Evolutionary conservation across 1,140 invertebrate species (phyloP), one percentile per base, ranked within the genome.

Genomic region (Lepeophtheirus salmonis): DNA sequence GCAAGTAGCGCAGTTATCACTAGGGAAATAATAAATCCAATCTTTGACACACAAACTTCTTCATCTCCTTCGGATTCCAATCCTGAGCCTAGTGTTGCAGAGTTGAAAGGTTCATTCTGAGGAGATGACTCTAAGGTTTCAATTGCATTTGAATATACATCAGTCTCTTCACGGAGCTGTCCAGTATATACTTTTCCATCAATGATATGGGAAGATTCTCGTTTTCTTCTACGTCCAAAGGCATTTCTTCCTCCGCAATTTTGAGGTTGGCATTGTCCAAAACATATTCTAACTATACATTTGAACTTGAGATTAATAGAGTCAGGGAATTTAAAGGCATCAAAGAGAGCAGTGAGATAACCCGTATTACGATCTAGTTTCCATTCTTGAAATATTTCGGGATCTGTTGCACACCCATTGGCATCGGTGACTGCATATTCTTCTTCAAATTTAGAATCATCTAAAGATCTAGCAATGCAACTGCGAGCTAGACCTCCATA

Each of bases 271-370:
- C 89, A 94, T 72, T 82, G 84, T 70, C 88, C 87, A 68, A 94
- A 94, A 75, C 89, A 94, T 2, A 94, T 88, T 50, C 89, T 77
- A 68, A 94, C 89, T 69, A 91, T 92, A 70, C 89, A 94, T 71
- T 92, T 88, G 84, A 94, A 94, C 70, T 87, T 75, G 65, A 94
- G 88, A 68, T 89, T 91, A 67, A 91, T 89, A 67, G 86, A 89
- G 62, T 84, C 87, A 0, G 89, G 89, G 78, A 95, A 95, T 70
- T 95, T 94, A 70, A 95, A 95, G 2, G 89, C 89, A 69, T 90
- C 90, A 69, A 95, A 92, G 62, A 82, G 80, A 48, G 88, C 88
- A 67, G 84, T 74, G 18, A 94, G 71, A 12, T 84, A 80, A 68
- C 85, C 84, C 12, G 82, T 82, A 26, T 87, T 83, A 3, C 82